Evolutionary conservation across 1,140 invertebrate genomes (phyloP).

Genomic region (Meloidogyne floridensis): DNA sequence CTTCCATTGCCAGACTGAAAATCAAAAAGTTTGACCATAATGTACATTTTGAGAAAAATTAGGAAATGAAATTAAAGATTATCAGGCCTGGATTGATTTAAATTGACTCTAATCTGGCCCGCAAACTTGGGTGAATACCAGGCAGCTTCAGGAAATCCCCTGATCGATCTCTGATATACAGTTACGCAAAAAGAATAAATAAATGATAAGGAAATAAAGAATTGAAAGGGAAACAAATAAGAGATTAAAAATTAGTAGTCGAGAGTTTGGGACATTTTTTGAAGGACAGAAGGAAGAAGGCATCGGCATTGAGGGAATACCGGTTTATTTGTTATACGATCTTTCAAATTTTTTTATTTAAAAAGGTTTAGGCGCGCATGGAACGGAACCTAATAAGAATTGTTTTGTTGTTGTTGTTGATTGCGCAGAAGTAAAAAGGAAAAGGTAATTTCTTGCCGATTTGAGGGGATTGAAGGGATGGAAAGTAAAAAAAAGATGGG

Average conservation of each 20-base stretch:
- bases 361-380: not conserved
- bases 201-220: too few species aligned
- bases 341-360: not conserved
- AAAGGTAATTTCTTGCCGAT: not conserved
- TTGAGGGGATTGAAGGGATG: not conserved
- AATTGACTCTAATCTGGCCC: too few species aligned
- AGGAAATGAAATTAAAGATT: too few species aligned
- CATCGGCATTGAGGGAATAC: not conserved
- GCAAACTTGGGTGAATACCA: too few species aligned
- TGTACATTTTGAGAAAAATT: too few species aligned
- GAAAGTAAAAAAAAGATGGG: not conserved
- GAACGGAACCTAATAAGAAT: too few species aligned
- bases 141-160: too few species aligned
- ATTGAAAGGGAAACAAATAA: not conserved
- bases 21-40: too few species aligned
- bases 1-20: too few species aligned
- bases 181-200: too few species aligned
- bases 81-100: too few species aligned
- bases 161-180: too few species aligned
- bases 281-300: not conserved
- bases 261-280: not conserved
- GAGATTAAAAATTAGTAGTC: not conserved
- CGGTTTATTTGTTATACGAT: not conserved
- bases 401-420: not conserved
- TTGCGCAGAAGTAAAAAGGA: not conserved